Evolutionary conservation across 1,140 invertebrate species (phyloP).

Genomic region (Phymorhynchus buccinoides): DNA sequence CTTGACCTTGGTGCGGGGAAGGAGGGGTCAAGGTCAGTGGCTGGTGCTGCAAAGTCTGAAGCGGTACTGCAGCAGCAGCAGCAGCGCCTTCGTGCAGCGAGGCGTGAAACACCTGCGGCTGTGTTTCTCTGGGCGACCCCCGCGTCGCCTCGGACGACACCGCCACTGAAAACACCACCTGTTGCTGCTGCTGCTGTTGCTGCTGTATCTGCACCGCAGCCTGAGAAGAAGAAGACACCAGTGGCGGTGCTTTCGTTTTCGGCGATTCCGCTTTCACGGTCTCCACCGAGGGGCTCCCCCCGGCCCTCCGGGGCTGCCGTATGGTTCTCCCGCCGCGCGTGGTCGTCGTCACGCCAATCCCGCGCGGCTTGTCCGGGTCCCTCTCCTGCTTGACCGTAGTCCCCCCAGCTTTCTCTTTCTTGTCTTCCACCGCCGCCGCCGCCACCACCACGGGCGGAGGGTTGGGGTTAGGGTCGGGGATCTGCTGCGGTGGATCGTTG

Average conservation of each 20-base stretch:
- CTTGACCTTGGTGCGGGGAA: neutral
- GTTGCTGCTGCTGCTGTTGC: conserved; percentile 26
- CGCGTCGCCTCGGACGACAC: too few relatives aligned
- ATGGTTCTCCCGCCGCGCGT: conserved; percentile 42
- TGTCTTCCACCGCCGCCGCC: neutral
- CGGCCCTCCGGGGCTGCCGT: conserved; percentile 35
- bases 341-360: conserved; percentile 35
- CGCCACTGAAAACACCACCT: too few relatives aligned
- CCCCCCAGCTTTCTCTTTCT: neutral
- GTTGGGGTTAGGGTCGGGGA: neutral
- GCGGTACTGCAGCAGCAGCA: too few relatives aligned
- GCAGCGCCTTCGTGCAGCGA: too few relatives aligned
- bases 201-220: neutral
- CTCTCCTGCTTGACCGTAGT: neutral
- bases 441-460: neutral
- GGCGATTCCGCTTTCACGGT: conserved; percentile 5
- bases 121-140: too few relatives aligned
- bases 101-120: too few relatives aligned
- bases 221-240: neutral
- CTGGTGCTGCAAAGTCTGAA: neutral
- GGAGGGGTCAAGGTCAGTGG: conserved; percentile 1
- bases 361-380: neutral
- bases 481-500: conserved; percentile 40
- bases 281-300: conserved; percentile 1
- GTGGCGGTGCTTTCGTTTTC: conserved; percentile 1